These are phyloP conservation scores for Hedya salicella DNA, from an alignment of 2,888 invertebrate genomes.

Conservation along the genomic window DNA sequence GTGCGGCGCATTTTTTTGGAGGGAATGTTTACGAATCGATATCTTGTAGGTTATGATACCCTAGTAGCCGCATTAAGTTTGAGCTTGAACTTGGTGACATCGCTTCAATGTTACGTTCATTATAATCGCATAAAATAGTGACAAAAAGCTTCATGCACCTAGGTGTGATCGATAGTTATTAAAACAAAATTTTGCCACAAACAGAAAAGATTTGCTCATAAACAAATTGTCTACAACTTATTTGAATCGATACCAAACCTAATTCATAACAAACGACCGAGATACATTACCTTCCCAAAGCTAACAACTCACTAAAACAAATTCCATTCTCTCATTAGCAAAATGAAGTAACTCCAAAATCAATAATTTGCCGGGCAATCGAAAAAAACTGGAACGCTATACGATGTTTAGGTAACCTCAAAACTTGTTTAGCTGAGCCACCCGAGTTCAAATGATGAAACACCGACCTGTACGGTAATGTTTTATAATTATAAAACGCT, in stretches of 20 bases:
- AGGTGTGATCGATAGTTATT: neutral
- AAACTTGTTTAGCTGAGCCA: slow-evolving; percentile 61
- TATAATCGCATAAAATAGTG: neutral
- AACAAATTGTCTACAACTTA: neutral
- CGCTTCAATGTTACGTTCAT: neutral
- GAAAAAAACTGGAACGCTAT: slow-evolving; percentile 60
- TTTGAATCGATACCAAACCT: neutral
- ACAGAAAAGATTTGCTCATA: neutral
- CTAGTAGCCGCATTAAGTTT: slow-evolving; percentile 56
- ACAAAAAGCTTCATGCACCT: neutral
- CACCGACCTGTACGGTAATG: slow-evolving; percentile 35
- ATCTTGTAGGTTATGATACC: slow-evolving; percentile 73
- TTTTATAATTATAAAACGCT: slow-evolving; percentile 11
- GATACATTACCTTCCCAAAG: neutral
- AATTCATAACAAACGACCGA: neutral
- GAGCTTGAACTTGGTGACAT: slow-evolving; percentile 30
- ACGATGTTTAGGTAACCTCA: slow-evolving; percentile 64
- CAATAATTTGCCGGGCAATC: slow-evolving; percentile 49
- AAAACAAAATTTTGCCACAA: neutral
- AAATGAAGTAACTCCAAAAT: slow-evolving; percentile 41
- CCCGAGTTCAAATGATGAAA: slow-evolving; percentile 47
- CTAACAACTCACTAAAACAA: neutral
- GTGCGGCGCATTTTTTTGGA: slow-evolving; percentile 74
- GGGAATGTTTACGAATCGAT: slow-evolving; percentile 77
- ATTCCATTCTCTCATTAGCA: neutral